Base-by-base conservation (phyloP, 1,140 invertebrate species). In the Papilio machaon region DNA sequence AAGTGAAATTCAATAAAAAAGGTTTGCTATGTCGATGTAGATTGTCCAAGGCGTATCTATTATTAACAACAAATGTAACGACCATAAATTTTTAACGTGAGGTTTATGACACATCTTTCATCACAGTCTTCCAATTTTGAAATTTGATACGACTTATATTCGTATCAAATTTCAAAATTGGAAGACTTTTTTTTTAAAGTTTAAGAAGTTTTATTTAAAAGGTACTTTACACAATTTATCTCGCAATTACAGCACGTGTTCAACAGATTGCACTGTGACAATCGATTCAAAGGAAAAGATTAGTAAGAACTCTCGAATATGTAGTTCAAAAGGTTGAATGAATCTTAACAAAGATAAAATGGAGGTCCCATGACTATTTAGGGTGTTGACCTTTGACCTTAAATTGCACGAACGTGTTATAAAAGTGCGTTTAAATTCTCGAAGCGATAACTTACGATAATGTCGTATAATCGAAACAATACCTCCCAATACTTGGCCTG, bases 381-480 rank as follows among this genome's bases (percentile, higher is more conserved):
- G 74, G 74, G 74, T 15, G 43, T 76, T 52, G 47, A 76, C 19
- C 74, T 52, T 30, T 76, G 74, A 46, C 74, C 46, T 76, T 15
- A 76, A 52, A 76, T 76, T 52, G 46, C 47, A 76, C n/a, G 46
- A 47, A 54, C 46, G 74, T 52, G 74, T 76, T 76, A 52, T 76
- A 76, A 76, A 76, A 76, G 23, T 73, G 73, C 46, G n/a, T 47
- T 47, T 76, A 49, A 35, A 75, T 19, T 47, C 67, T n/a, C 73
- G 3, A 10, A 30, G 13, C 70, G 15, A 73, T 43, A n/a, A 76
- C 46, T 76, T 52, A 76, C 47, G 46, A 76, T 54, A 49, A 75
- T 47, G 19, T 70, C 67, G 30, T 52, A 9, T 76, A 76, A 76
- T 76, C 47, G 47, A 30, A 52, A 47, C 47, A 76, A 76, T 76